phyloP scores from a whole-genome alignment of 1,140 invertebrate genomes.

The Philopotamus ludificatus region DNA sequence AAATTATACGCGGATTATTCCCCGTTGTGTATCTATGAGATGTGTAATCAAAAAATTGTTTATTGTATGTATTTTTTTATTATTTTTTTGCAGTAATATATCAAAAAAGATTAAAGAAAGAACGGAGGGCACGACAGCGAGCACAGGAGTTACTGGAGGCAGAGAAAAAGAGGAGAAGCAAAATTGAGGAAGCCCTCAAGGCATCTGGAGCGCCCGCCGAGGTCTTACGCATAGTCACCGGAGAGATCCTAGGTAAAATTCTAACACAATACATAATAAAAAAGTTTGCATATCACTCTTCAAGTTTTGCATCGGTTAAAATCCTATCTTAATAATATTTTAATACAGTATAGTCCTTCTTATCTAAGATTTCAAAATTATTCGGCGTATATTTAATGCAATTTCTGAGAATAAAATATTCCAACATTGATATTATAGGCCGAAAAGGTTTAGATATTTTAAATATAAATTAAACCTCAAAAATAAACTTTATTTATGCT shows the following conservation, averaged over 20 bases:
- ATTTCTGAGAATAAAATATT: too few species aligned
- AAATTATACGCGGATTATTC: constrained; percentile 25
- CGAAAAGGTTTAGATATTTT: too few species aligned
- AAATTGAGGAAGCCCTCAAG: constrained; percentile 78
- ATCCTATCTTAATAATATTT: too few species aligned
- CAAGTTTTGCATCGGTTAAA: too few species aligned
- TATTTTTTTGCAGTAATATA: constrained; percentile 70
- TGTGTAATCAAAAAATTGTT: background rate
- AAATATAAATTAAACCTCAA: too few species aligned
- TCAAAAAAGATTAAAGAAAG: constrained; percentile 83
- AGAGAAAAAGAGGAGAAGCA: constrained; percentile 72
- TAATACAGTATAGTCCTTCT: too few species aligned
- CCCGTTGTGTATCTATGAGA: background rate
- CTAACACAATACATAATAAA: too few species aligned
- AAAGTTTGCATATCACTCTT: too few species aligned
- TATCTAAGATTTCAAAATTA: too few species aligned
- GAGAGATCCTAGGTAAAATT: constrained; percentile 54
- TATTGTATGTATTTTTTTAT: background rate
- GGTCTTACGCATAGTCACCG: constrained; percentile 74
- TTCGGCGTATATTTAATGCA: too few species aligned
- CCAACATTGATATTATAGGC: too few species aligned
- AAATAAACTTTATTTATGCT: too few species aligned
- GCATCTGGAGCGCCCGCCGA: constrained; percentile 72
- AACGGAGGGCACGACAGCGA: constrained; percentile 75
- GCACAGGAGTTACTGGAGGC: constrained; percentile 81